Evolutionary conservation across 2,888 invertebrate species (phyloP), one percentile per base, ranked within the genome.

Genomic region (Atrina japonica): DNA sequence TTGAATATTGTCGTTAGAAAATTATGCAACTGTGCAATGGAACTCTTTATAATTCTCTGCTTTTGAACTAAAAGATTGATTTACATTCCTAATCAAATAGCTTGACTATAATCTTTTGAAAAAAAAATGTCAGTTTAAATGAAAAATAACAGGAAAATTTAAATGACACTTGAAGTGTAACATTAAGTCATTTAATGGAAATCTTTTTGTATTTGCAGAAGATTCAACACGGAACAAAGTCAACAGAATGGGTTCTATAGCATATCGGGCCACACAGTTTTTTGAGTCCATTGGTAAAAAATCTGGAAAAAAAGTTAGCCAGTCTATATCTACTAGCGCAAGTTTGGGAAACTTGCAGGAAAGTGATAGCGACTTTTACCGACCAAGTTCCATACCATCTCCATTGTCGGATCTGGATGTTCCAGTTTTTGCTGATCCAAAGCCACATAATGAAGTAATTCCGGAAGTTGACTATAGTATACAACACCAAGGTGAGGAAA

Each of bases 271-370:
- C 1, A 81, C 84, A 1, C 84, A 83, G 49, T 85, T 88, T 68
- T 86, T 88, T 61, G 87, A 86, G 60, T 83, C 81, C 25, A 73
- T 88, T 11, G 82, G 86, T 5, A 86, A 83, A 69, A 85, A 83
- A 66, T 65, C 76, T 2, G 69, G 73, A 7, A 77, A 69, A 60
- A 60, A 53, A 45, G 40, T 45, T 14, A 53, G 61, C 14, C 29
- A 43, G 2, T 30, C 60, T 25, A 30, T 56, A 18, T 41, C 60
- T 11, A 43, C 60, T 14, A 52, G 53, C n/a, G 25, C 18, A n/a
- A 71, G 66, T 21, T 40, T 71, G 18, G 61, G 43, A 3, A 63
- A 71, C 40, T 43, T 71, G n/a, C 41, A 53, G 21, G 71, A 66
- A 23, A 52, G 52, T 1, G n/a, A 60, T n/a, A 45, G 56, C 50